Conservation (phyloP, 37 sponge, comb jelly and placozoan genomes). For the Beroe ovata region DNA sequence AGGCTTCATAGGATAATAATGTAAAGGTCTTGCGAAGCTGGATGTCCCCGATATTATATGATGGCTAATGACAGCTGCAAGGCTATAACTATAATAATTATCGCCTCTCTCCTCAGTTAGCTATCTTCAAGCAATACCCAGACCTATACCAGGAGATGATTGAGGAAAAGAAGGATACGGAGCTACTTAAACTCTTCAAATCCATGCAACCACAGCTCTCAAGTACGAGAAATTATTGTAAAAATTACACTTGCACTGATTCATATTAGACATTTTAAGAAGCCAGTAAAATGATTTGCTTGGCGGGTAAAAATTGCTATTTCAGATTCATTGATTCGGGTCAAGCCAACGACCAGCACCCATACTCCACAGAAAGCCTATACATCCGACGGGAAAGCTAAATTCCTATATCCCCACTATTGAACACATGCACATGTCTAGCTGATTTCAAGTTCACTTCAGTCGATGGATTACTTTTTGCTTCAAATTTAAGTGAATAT, state of each 20-base stretch:
- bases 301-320: background rate
- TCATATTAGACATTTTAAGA: background rate
- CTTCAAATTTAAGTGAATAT: no score
- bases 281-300: background rate
- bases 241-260: no score
- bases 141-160: conserved; percentile 50
- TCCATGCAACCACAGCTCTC: conserved; percentile 35
- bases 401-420: conserved; percentile 57
- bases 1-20: no score
- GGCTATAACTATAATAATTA: no score
- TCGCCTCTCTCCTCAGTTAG: background rate
- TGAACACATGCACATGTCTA: background rate
- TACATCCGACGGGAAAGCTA: conserved; percentile 49
- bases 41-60: no score
- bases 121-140: conserved; percentile 47
- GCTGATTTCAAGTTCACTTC: no score
- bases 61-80: no score
- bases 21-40: no score
- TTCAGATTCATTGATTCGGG: background rate
- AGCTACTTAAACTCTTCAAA: conserved; percentile 17
- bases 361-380: conserved; percentile 2
- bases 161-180: conserved; percentile 56
- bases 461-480: no score
- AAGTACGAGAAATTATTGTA: no score
- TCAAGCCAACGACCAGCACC: conserved; percentile 7